A percentile compares a stretch with the other conserved stretches of the same genome.
These are phyloP conservation scores for Limnothrissa miodon DNA, from an alignment of 2,113 vertebrate species.

Conservation along the genomic window DNA sequence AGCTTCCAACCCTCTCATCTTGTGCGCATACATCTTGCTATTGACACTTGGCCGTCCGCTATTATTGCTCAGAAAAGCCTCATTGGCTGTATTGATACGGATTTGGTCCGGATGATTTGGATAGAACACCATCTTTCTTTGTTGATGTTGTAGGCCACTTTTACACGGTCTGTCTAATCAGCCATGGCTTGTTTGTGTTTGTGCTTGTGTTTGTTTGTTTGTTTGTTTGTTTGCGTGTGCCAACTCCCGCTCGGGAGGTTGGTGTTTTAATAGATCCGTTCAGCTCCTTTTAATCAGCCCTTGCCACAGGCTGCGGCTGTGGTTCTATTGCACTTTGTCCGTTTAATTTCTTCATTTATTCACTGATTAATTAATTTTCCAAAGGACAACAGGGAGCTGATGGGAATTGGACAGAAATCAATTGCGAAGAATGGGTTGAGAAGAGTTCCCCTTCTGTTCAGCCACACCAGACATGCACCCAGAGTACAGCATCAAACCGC, in stretches of 20 bases:
- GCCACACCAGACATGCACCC: background rate
- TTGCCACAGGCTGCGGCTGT: background rate
- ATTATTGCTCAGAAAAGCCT: too few relatives aligned
- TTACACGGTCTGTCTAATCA: background rate
- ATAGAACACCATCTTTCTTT: background rate
- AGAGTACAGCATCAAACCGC: background rate
- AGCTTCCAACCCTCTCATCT: background rate
- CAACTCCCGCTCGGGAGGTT: background rate
- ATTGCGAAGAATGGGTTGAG: background rate
- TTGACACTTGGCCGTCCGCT: background rate
- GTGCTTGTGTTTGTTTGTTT: background rate
- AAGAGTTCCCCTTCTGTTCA: background rate
- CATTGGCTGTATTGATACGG: too few relatives aligned
- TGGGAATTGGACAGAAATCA: background rate
- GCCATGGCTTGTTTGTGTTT: background rate
- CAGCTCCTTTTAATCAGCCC: background rate
- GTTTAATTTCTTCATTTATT: background rate
- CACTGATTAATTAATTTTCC: background rate
- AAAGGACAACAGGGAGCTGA: background rate
- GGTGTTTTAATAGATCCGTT: conserved; percentile 8
- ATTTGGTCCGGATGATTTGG: background rate
- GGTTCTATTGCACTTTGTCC: background rate
- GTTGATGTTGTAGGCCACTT: background rate
- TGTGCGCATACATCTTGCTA: background rate
- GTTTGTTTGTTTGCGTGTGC: background rate